Evolutionary conservation across 2,113 vertebrate genomes (phyloP), one percentile per base, ranked within the genome.

Genomic region (Leptosomus discolor): DNA sequence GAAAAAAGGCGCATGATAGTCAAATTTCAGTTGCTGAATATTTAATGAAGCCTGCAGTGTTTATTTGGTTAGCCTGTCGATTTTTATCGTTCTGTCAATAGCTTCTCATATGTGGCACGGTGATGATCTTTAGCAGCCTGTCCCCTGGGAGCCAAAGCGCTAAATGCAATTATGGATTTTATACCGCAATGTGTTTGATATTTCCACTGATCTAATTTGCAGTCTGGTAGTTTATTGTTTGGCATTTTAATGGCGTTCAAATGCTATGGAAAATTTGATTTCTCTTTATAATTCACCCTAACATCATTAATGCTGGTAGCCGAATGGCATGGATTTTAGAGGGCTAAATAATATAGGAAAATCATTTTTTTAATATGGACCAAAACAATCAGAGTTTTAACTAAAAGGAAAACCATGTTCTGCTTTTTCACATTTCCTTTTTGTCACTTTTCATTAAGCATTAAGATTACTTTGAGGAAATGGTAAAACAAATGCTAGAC

Each of bases 141-240:
- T 99, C 99, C 99, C 99, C 98, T 98, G 98, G 98, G 99, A 99
- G 97, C 97, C 98, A 96, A 97, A 98, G 98, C 98, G 98, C 99
- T 99, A 99, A 99, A 99, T 99, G 99, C 99, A 99, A 99, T 99
- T 99, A 99, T 99, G 99, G 99, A 99, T 99, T 99, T 99, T 99
- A 99, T 99, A 99, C 99, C 97, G 98, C 99, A 99, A 99, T 99
- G 99, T 99, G 99, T 99, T 99, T 99, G 99, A 99, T 99, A 99
- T 99, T 99, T 99, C 99, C 99, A 99, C 99, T 99, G 99, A 99
- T 99, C 99, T 99, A 99, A 99, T 99, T 99, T 99, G 99, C 99
- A 99, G 99, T 99, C 99, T 99, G 99, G 99, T 99, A 99, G 99
- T 99, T 99, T 99, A 99, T 99, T 99, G 99, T 99, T 99, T 99